These are phyloP conservation scores for Heliconius congener DNA, from an alignment of 1,140 invertebrate genomes.

Conservation along the genomic window DNA sequence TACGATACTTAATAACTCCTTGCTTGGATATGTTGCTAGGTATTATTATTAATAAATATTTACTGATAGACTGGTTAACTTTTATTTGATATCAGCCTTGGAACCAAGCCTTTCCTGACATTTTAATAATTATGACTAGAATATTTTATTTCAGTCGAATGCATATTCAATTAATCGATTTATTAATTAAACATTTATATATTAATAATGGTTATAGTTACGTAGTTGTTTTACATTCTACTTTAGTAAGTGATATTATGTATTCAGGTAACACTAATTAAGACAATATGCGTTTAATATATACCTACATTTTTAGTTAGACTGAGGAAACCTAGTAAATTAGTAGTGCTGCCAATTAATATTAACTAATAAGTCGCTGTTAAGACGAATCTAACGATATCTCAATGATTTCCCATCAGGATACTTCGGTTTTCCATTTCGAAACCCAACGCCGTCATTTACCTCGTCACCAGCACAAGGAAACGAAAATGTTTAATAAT, in stretches of 20 bases:
- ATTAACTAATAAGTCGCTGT: no score
- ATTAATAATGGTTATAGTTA: neutral
- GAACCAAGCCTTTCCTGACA: neutral
- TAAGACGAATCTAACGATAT: no score
- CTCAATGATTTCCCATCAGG: no score
- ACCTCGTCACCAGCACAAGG: no score
- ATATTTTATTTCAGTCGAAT: neutral
- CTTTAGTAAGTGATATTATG: neutral
- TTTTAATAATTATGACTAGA: neutral
- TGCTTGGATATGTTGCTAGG: neutral
- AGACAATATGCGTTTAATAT: neutral
- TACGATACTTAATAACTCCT: neutral
- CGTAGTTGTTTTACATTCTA: neutral
- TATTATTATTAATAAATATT: neutral
- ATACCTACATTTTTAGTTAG: no score
- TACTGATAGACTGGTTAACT: neutral
- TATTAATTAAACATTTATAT: neutral
- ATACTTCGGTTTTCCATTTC: no score
- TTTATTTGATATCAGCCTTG: neutral
- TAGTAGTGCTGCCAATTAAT: no score
- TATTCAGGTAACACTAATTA: neutral
- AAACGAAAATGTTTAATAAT: no score
- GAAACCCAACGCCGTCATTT: no score
- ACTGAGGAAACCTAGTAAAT: no score
- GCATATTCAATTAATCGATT: constrained; percentile 6